These are phyloP conservation scores for Acanthosepion pharaonis DNA, from an alignment of 2,888 invertebrate species.

Conservation along the genomic window DNA sequence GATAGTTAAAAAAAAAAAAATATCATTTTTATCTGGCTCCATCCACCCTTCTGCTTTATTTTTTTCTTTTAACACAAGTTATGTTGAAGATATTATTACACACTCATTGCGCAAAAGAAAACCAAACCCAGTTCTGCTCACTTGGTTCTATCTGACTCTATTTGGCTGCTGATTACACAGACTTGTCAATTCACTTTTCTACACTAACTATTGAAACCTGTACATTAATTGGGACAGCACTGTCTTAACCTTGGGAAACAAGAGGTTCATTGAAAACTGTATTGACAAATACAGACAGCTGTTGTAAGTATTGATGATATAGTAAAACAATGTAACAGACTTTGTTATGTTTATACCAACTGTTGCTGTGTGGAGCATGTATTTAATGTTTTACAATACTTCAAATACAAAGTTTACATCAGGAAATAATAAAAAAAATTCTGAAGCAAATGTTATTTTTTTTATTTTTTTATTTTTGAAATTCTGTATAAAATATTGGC, in stretches of 20 bases:
- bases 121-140: not conserved
- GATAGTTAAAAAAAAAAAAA: no score
- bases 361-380: slow-evolving; percentile 36
- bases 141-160: not conserved
- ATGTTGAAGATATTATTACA: no score
- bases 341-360: slow-evolving; percentile 43
- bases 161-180: not conserved
- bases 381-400: slow-evolving; percentile 40
- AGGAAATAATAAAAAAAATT: slow-evolving; percentile 33
- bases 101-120: not conserved
- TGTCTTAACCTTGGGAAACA: not conserved
- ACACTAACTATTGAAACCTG: not conserved
- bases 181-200: slow-evolving; percentile 20
- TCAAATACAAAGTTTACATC: slow-evolving; percentile 12
- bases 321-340: slow-evolving; percentile 18
- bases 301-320: slow-evolving; percentile 41
- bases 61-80: no score
- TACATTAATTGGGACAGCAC: not conserved
- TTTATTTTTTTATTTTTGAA: not conserved
- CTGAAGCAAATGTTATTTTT: not conserved
- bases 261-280: slow-evolving; percentile 35
- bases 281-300: not conserved
- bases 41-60: not conserved
- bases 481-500: no score
- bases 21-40: not conserved